phyloP scores from a whole-genome alignment of 1,140 invertebrate species.

The Pseudobourletiella spinata region DNA sequence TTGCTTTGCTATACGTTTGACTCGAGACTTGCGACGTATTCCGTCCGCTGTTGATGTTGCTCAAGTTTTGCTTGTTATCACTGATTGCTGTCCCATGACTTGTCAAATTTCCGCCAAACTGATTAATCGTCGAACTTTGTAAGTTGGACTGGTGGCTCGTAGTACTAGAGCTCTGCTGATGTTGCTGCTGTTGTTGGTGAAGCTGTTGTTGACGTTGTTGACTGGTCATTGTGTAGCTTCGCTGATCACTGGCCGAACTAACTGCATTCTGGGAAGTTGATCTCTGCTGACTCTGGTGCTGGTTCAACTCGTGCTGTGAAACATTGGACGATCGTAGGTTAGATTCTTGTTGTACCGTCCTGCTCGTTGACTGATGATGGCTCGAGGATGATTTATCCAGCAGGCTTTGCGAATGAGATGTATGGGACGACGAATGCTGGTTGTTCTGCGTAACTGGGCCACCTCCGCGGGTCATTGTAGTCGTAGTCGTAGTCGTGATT shows the following conservation, averaged over 20 bases:
- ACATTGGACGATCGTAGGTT: not conserved
- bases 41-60: not conserved
- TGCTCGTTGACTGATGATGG: not conserved
- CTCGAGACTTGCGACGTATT: no score
- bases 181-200: slow-evolving; percentile 1
- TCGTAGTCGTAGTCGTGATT: slow-evolving; percentile 14
- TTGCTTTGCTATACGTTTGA: no score
- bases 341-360: not conserved
- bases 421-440: not conserved
- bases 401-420: not conserved
- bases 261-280: not conserved
- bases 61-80: not conserved
- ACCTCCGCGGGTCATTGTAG: not conserved
- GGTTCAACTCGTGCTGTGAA: not conserved
- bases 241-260: not conserved
- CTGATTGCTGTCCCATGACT: not conserved
- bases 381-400: not conserved
- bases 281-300: not conserved
- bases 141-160: not conserved
- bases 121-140: not conserved
- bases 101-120: not conserved
- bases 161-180: not conserved
- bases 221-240: not conserved
- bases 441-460: not conserved
- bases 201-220: not conserved